Conservation (phyloP, 1,140 invertebrate species). For the Pogonus chalceus region DNA sequence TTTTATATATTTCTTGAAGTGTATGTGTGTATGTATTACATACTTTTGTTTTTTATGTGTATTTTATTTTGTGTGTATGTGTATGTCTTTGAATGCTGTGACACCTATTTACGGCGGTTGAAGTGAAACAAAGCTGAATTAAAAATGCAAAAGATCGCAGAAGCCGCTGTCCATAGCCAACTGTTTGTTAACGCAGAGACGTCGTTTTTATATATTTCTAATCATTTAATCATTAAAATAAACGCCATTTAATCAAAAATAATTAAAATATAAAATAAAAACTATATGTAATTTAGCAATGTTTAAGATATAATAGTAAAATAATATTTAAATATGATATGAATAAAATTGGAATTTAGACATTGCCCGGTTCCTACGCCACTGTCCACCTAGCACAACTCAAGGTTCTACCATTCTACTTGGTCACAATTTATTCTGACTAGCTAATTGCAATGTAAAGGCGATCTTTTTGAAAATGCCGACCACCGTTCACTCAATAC, state of each 20-base stretch:
- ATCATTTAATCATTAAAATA: neutral
- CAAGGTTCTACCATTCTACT: neutral
- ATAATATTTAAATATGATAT: neutral
- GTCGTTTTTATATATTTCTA: neutral
- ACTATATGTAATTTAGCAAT: too few species aligned
- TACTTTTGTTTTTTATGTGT: neutral
- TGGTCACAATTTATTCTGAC: slow-evolving; percentile 6
- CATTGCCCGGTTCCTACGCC: neutral
- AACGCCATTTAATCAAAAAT: neutral
- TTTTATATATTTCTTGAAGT: neutral
- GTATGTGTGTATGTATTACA: neutral
- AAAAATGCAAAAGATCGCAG: neutral
- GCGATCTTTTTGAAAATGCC: slow-evolving; percentile 6
- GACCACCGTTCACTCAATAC: neutral
- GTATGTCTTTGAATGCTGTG: neutral
- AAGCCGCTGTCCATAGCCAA: neutral
- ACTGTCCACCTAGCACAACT: neutral
- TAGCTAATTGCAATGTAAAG: slow-evolving; percentile 6
- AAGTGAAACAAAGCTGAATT: neutral
- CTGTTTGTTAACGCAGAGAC: neutral
- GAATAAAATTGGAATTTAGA: neutral
- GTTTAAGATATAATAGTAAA: too few species aligned
- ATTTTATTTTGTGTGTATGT: neutral
- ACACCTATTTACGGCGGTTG: neutral
- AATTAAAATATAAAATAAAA: neutral